Conservation (phyloP, 2,888 invertebrate genomes). For the Muschampia plurimacula region DNA sequence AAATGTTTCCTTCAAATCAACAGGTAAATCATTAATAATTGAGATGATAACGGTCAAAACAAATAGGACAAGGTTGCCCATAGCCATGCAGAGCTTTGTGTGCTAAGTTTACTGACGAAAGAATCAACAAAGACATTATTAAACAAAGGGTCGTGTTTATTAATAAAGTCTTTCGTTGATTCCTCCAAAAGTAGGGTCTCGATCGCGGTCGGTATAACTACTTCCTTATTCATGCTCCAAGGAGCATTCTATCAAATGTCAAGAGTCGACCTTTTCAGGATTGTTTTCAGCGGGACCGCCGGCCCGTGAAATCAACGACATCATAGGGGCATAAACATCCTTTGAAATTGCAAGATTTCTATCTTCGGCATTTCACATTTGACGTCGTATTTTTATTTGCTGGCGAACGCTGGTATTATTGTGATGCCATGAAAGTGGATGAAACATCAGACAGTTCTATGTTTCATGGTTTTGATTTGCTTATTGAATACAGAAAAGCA, state of each 20-base stretch:
- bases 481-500: not conserved
- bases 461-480: constrained; percentile 16
- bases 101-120: not conserved
- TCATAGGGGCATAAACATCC: constrained; percentile 61
- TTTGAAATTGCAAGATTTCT: constrained; percentile 62
- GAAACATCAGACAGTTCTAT: constrained; percentile 3
- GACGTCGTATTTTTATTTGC: constrained; percentile 48
- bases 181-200: not conserved
- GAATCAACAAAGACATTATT: not conserved
- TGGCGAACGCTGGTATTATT: constrained; percentile 26
- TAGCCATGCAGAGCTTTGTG: too few species aligned
- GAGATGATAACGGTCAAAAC: not conserved
- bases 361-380: constrained; percentile 47
- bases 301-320: constrained; percentile 74
- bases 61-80: too few species aligned
- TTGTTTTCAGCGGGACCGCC: constrained; percentile 65
- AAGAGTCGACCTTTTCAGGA: constrained; percentile 67
- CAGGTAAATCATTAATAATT: too few species aligned
- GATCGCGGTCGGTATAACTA: not conserved
- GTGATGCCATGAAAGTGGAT: constrained; percentile 20
- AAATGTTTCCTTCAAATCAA: too few species aligned
- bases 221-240: constrained; percentile 64
- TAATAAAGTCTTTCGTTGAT: not conserved
- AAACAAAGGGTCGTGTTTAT: not conserved
- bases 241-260: constrained; percentile 79